phyloP scores from a whole-genome alignment of 2,888 invertebrate genomes.

The Osmoderma eremita region DNA sequence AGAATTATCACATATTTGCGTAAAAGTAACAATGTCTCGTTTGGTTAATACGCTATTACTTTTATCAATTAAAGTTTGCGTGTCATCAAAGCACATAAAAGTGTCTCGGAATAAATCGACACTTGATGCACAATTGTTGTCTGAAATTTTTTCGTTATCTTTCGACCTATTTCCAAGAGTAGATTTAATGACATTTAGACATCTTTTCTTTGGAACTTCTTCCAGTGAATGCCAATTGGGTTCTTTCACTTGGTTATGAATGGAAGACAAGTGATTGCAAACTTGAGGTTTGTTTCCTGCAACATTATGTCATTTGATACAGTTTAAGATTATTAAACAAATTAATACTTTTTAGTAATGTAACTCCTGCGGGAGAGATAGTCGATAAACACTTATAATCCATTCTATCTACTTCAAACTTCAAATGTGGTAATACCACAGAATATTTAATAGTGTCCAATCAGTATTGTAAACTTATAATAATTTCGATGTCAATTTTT shows the following conservation, averaged over 20 bases:
- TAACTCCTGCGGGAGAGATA: background rate
- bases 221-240: too few species aligned
- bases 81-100: conserved; percentile 38
- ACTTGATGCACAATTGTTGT: background rate
- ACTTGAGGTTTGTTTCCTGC: too few species aligned
- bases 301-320: background rate
- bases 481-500: too few species aligned
- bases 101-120: conserved; percentile 30
- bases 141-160: background rate
- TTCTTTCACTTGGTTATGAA: too few species aligned
- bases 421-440: too few species aligned
- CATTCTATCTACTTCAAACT: background rate
- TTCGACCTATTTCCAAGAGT: background rate
- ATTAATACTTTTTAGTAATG: background rate
- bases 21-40: conserved; percentile 32
- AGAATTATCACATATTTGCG: conserved; percentile 54
- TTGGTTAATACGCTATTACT: conserved; percentile 5
- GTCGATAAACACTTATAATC: conserved; percentile 3
- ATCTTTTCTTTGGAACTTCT: background rate
- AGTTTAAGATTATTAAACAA: background rate
- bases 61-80: conserved; percentile 35
- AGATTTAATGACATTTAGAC: background rate
- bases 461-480: too few species aligned
- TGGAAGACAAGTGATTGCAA: background rate
- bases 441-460: too few species aligned